A percentile compares a stretch with the other conserved stretches of the same genome.
Conservation (phyloP, 2,888 invertebrate genomes). For the Aphidius colemani region DNA sequence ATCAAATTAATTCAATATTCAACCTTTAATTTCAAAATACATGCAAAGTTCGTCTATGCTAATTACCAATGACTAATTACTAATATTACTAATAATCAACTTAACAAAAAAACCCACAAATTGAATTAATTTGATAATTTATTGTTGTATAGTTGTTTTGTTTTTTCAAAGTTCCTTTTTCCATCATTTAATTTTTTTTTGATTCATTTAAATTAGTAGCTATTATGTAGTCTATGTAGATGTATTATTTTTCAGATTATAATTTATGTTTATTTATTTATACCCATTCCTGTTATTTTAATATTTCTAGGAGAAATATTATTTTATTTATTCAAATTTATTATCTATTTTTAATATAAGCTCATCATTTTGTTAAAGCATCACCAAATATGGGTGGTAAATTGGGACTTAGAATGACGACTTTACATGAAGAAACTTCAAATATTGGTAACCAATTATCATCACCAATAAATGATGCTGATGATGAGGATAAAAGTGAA, state of each 20-base stretch:
- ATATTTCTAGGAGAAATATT: not conserved
- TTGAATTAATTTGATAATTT: slow-evolving; percentile 8
- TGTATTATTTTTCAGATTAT: too few relatives aligned
- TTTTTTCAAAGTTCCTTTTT: slow-evolving; percentile 24
- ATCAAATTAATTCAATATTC: slow-evolving; percentile 38
- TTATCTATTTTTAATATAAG: slow-evolving; percentile 8
- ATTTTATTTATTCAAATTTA: not conserved
- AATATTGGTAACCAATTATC: slow-evolving; percentile 49
- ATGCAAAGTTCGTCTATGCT: too few relatives aligned
- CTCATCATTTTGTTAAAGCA: slow-evolving; percentile 62
- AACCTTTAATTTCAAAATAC: too few relatives aligned
- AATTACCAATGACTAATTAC: not conserved
- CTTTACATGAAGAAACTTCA: slow-evolving; percentile 80
- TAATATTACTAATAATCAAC: too few relatives aligned
- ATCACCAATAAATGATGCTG: slow-evolving; percentile 51
- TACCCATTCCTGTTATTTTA: slow-evolving; percentile 16
- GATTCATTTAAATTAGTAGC: slow-evolving; percentile 3
- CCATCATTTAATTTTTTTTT: slow-evolving; percentile 27
- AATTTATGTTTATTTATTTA: slow-evolving; percentile 21
- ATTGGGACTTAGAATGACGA: slow-evolving; percentile 87
- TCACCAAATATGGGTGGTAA: slow-evolving; percentile 83
- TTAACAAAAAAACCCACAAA: slow-evolving; percentile 10
- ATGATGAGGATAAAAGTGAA: slow-evolving; percentile 54
- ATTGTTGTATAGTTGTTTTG: slow-evolving; percentile 22
- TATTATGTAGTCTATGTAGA: too few relatives aligned